Base-by-base conservation (phyloP, 2,888 invertebrate species). In the Drosophila gaucha region DNA sequence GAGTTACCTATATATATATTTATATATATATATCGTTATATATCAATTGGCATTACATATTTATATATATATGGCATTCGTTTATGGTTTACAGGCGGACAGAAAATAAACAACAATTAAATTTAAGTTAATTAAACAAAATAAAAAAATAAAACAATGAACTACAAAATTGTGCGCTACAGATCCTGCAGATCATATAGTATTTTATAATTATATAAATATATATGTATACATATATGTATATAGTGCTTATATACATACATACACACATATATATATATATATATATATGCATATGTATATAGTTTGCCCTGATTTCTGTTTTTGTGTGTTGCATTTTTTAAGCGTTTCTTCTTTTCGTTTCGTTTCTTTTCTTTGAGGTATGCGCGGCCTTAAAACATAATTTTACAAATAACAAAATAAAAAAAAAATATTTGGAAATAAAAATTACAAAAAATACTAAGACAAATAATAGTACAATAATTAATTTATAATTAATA, bases 41-140 rank as follows among this genome's bases (percentile, higher is more conserved):
- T 43, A 58, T 58, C 66, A 71, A 78, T 80, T 84, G 84, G 79
- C 80, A 79, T 83, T 72, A 78, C 59, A 79, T 65, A 71, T 60
- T 41, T 71, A 76, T 69, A 47, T 80, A 64, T 78, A 70, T 74
- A 76, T 82, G 77, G 83, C 77, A 79, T 79, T 78, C 64, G 60
- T 78, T 57, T 46, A 39, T 59, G 60, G 35, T 43, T 57, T 38
- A 50, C 36, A 62, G 46, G 55, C 33, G 31, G 58, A 58, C 35
- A 28, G 30, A 44, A 28, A 28, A 56, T 68, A 49, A 64, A 76
- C 63, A 64, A 67, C 56, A 66, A 70, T 39, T 49, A 54, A 57
- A 51, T 50, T 30, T 35, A 47, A 47, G 30, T 35, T 47, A 35
- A 8, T 33, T 33, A 47, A 35, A 33, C 51, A 14, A 65, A 62